Evolutionary conservation across 2,113 vertebrate species (phyloP).

Genomic region (Circaetus gallicus): DNA sequence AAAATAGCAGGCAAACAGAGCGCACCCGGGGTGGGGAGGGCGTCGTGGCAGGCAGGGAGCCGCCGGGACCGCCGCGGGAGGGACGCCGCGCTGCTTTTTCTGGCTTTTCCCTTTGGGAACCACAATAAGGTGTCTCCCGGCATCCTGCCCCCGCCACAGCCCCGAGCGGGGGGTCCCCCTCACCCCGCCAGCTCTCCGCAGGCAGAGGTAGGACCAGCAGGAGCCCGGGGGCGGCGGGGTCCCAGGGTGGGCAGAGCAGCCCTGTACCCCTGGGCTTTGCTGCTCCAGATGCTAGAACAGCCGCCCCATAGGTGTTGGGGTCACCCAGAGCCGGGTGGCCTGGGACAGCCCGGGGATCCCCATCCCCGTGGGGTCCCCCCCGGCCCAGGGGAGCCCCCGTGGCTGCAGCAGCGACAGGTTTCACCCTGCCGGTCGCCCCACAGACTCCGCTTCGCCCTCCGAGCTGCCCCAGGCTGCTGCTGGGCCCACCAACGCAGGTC

Average conservation of each 20-base stretch:
- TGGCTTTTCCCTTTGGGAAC: neutral
- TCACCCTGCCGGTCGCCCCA: neutral
- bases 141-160: neutral
- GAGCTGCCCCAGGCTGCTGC: neutral
- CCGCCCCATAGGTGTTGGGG: rapidly evolving
- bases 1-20: slow-evolving; percentile 69
- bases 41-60: neutral
- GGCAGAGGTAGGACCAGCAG: neutral
- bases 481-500: neutral
- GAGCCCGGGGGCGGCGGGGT: too few species aligned
- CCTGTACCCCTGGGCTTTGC: rapidly evolving
- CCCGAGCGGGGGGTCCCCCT: neutral
- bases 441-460: neutral
- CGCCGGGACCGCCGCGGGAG: neutral
- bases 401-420: neutral
- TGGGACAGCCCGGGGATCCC: neutral
- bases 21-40: slow-evolving; percentile 23
- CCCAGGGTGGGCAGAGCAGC: neutral
- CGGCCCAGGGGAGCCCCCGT: neutral
- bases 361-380: neutral
- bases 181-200: neutral
- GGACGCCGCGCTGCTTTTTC: neutral
- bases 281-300: neutral
- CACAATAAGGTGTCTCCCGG: neutral
- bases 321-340: rapidly evolving